Percentiles rank a stretch among this genome's conserved stretches.
These are phyloP conservation scores for human DNA, from an alignment of 2,113 vertebrate species.

Conservation along the genomic window GRCh38 chr22:25764501-25765000, in stretches of 20 bases:
- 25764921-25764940: neutral
- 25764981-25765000: neutral
- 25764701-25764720: neutral
- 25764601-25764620: neutral
- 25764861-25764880: neutral
- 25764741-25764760: neutral
- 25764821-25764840: rapidly evolving
- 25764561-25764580: neutral
- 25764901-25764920: neutral
- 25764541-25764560: rapidly evolving
- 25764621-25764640: neutral
- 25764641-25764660: neutral
- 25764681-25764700: neutral
- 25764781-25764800: neutral
- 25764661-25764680: neutral
- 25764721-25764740: neutral
- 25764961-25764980: neutral
- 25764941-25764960: neutral
- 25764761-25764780: neutral
- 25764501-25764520: neutral
- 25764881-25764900: neutral
- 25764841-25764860: neutral
- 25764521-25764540: neutral
- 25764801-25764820: rapidly evolving
- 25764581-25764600: neutral